Conservation (phyloP, 2,797 vertebrate genomes). For the Rhinogobio ventralis region DNA sequence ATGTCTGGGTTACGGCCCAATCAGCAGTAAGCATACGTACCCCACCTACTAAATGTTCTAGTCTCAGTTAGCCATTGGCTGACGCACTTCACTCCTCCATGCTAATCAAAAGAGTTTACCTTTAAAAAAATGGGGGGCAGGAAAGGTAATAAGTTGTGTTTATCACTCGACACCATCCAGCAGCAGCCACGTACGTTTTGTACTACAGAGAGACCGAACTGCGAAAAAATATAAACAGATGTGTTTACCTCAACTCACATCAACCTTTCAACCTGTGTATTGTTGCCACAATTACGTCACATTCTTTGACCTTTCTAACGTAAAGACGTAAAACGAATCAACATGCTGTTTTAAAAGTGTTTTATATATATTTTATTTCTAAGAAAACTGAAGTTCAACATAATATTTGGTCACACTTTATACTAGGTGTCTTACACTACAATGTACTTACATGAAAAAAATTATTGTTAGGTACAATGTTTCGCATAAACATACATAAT, state of each 20-base stretch:
- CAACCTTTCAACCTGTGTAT: constrained; percentile 30
- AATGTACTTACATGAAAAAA: not conserved
- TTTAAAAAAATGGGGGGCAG: constrained; percentile 25
- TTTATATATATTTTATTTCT: not conserved
- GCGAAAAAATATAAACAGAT: constrained; percentile 25
- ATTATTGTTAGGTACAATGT: not conserved
- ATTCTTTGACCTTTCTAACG: not conserved
- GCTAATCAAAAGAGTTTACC: constrained; percentile 60
- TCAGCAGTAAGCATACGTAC: constrained; percentile 63
- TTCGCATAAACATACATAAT: not conserved
- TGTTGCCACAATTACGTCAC: constrained; percentile 34
- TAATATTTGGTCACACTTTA: not conserved
- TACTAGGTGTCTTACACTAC: not conserved
- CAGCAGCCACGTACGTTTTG: constrained; percentile 5
- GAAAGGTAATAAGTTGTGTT: constrained; percentile 25
- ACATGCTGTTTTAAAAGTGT: not conserved
- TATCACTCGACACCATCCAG: constrained; percentile 30
- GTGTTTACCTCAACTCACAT: constrained; percentile 9
- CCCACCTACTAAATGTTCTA: constrained; percentile 68
- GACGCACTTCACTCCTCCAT: constrained; percentile 55
- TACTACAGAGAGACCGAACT: not conserved
- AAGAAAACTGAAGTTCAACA: not conserved
- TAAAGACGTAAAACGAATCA: not conserved
- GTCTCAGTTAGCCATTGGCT: constrained; percentile 64
- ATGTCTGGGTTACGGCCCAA: constrained; percentile 68